Conservation (phyloP, 2,888 invertebrate species). For the Boloria selene region DNA sequence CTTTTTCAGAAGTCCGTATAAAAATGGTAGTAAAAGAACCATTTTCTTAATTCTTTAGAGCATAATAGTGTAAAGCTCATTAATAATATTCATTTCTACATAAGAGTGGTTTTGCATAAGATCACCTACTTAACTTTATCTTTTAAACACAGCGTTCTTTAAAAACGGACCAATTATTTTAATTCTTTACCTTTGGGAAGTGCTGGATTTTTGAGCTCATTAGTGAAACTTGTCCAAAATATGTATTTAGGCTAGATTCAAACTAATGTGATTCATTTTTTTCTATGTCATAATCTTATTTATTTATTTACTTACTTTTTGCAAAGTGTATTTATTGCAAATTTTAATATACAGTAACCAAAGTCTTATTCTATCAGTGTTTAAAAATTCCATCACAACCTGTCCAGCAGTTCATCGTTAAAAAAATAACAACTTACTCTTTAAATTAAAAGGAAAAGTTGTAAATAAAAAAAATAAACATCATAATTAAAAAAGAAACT, state of each 20-base stretch:
- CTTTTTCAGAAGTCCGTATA: too few relatives aligned
- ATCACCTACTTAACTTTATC: slow-evolving; percentile 9
- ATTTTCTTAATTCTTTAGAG: too few relatives aligned
- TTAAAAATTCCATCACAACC: background rate
- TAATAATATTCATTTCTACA: background rate
- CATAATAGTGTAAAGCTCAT: too few relatives aligned
- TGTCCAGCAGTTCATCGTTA: background rate
- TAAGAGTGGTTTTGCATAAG: slow-evolving; percentile 29
- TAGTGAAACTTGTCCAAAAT: slow-evolving; percentile 31
- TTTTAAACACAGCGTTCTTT: slow-evolving; percentile 12
- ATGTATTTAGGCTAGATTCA: background rate
- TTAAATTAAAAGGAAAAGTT: too few relatives aligned
- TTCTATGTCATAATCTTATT: too few relatives aligned
- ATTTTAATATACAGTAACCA: background rate
- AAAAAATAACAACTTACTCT: background rate
- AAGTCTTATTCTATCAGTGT: background rate
- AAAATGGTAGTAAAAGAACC: too few relatives aligned
- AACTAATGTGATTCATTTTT: too few relatives aligned
- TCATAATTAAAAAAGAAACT: too few relatives aligned
- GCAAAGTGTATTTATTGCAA: too few relatives aligned
- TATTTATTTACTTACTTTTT: too few relatives aligned
- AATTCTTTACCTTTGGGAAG: slow-evolving; percentile 14
- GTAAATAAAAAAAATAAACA: too few relatives aligned
- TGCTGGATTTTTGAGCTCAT: slow-evolving; percentile 28
- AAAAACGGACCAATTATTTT: slow-evolving; percentile 8